Base-by-base conservation (phyloP, 2,797 vertebrate genomes). In the Liparis tanakae region DNA sequence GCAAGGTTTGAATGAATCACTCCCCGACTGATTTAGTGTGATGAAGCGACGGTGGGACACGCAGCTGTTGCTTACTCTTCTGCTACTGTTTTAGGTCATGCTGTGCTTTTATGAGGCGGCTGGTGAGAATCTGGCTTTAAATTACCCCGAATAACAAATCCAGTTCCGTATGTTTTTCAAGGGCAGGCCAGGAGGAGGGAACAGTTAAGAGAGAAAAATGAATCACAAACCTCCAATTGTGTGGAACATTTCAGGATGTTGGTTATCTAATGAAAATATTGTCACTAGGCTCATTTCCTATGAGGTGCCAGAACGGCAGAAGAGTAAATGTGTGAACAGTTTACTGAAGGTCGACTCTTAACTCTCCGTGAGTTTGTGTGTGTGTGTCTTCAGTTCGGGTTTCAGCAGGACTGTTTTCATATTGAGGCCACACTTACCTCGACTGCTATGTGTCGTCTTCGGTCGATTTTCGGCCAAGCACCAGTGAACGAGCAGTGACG, bases 211-310 rank as follows among this genome's bases (percentile, higher is more conserved):
- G 25, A 30, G 89, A 91, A 83, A 91, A 91, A 89, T 83, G 84
- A 89, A 93, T 92, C 91, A 94, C 93, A 95, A 95, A 86, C 90
- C 81, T 90, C 87, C 92, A 92, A 90, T 94, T 94, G 93, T 91
- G 91, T 92, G 89, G 87, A 94, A 94, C 89, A 87, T 82, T 78
- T 87, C 83, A 90, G 91, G 91, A 93, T 91, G 91, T 90, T 81
- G 91, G 89, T 94, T 96, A 96, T 96, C 95, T 95, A 95, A 94
- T 78, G 88, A 95, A 96, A 97, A 96, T 96, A 96, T 96, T 96
- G 93, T 95, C 87, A 48, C 92, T 94, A 91, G 92, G 83, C 94
- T 96, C 92, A 97, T 96, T 97, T 97, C 95, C 96, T 95, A 92
- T 90, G 83, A 82, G 92, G 92, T 93, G 94, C 93, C 93, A 93